phyloP scores from a whole-genome alignment of 2,888 invertebrate species.

The Agrochola circellaris region DNA sequence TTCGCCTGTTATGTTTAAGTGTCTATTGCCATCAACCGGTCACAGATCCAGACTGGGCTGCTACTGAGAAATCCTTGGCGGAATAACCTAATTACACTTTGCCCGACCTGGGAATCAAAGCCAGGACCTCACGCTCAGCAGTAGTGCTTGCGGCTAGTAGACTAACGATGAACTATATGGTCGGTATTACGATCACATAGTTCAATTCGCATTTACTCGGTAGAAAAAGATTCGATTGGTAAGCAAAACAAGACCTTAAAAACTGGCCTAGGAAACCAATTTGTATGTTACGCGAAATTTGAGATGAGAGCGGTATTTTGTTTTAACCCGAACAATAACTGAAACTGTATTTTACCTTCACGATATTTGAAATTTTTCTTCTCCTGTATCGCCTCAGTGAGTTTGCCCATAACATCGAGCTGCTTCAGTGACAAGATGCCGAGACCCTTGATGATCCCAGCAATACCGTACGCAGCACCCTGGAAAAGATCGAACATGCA shows the following conservation, averaged over 20 bases:
- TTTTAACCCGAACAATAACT: not conserved
- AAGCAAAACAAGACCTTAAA: not conserved
- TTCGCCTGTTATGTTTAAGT: too few relatives aligned
- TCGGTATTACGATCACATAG: too few relatives aligned
- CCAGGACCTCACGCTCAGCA: too few relatives aligned
- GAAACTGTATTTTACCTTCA: slow-evolving; percentile 91
- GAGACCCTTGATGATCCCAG: slow-evolving; percentile 98
- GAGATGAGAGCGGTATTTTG: not conserved
- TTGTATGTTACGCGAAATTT: not conserved
- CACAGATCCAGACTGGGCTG: too few relatives aligned
- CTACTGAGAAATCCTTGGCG: too few relatives aligned
- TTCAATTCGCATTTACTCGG: not conserved
- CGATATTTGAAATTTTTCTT: slow-evolving; percentile 98
- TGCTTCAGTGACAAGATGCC: slow-evolving; percentile 98
- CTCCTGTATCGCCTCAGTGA: slow-evolving; percentile 98
- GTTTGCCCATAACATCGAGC: slow-evolving; percentile 97
- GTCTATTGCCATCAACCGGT: too few relatives aligned
- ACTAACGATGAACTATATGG: too few relatives aligned
- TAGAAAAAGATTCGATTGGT: not conserved
- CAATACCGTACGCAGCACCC: slow-evolving; percentile 99
- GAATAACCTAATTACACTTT: too few relatives aligned
- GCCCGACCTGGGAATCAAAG: too few relatives aligned
- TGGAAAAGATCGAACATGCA: slow-evolving; percentile 71
- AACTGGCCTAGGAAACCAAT: not conserved
- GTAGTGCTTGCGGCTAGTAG: too few relatives aligned